These are phyloP conservation scores for Paramisgurnus dabryanus DNA, from an alignment of 2,113 vertebrate genomes.

Conservation along the genomic window DNA sequence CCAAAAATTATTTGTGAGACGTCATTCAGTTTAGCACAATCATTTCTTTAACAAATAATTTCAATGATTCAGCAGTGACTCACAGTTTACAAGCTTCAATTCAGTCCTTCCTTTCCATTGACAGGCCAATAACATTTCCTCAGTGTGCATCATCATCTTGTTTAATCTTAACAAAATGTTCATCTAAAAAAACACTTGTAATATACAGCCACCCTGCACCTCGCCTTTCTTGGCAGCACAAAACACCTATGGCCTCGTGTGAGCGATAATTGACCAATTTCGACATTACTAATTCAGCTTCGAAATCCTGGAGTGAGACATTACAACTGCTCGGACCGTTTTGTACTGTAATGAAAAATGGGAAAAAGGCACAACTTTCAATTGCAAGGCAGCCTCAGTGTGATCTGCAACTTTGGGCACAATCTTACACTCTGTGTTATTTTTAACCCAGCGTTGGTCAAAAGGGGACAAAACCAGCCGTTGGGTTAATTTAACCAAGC, in stretches of 20 bases:
- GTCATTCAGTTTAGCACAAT: neutral
- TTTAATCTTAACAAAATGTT: neutral
- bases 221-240: conserved; percentile 15
- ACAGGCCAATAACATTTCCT: conserved; percentile 10
- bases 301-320: conserved; percentile 5
- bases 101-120: conserved; percentile 13
- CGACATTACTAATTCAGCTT: neutral
- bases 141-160: conserved; percentile 2
- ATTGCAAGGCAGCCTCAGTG: neutral
- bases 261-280: conserved; percentile 14
- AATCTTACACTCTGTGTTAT: no score
- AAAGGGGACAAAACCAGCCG: no score
- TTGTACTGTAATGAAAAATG: neutral
- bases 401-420: neutral
- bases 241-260: conserved; percentile 19
- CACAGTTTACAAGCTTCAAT: conserved; percentile 7
- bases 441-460: no score
- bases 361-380: neutral
- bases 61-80: conserved; percentile 15
- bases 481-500: no score
- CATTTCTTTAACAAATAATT: conserved; percentile 14
- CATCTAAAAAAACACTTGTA: neutral
- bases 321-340: neutral
- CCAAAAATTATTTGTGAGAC: neutral
- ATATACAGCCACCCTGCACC: conserved; percentile 16